A percentile compares a stretch with the other conserved stretches of the same genome.
Conservation (phyloP, 1,140 invertebrate genomes). For the Drosophila lacertosa region DNA sequence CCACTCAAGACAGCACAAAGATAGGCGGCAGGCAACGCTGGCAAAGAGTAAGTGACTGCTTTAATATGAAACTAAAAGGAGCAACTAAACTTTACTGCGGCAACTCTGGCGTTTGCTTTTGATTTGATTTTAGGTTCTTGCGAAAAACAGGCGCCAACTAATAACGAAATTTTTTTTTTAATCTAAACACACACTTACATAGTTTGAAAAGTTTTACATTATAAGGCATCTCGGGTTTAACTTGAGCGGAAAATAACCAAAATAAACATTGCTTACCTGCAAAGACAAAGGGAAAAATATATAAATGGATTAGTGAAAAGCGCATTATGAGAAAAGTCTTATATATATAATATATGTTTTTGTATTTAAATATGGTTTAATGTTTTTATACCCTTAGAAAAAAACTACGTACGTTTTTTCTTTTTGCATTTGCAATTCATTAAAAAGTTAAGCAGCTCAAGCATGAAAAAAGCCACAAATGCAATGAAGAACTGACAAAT, state of each 20-base stretch:
- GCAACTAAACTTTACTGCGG: constrained; percentile 3
- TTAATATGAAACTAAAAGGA: constrained; percentile 60
- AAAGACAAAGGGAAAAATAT: constrained; percentile 40
- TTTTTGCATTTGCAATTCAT: constrained; percentile 63
- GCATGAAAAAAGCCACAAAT: constrained; percentile 17
- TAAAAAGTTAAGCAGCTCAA: constrained; percentile 63
- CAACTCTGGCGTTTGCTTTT: constrained; percentile 51
- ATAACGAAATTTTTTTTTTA: constrained; percentile 66
- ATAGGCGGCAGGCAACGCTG: too few species aligned
- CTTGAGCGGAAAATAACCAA: constrained; percentile 14
- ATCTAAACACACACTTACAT: constrained; percentile 46
- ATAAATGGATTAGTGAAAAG: constrained; percentile 36
- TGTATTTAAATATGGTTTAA: too few species aligned
- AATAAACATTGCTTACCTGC: constrained; percentile 60
- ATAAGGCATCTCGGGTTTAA: constrained; percentile 5
- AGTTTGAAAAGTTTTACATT: constrained; percentile 22
- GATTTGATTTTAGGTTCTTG: constrained; percentile 69
- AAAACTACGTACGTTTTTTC: not conserved
- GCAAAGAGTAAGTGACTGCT: too few species aligned
- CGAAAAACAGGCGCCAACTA: constrained; percentile 36
- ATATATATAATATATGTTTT: too few species aligned
- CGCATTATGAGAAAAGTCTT: too few species aligned
- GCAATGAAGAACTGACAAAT: constrained; percentile 8
- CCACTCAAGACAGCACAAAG: not conserved
- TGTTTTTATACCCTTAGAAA: too few species aligned